Conservation (phyloP, 2,888 invertebrate genomes). For the Campoletis raptor region DNA sequence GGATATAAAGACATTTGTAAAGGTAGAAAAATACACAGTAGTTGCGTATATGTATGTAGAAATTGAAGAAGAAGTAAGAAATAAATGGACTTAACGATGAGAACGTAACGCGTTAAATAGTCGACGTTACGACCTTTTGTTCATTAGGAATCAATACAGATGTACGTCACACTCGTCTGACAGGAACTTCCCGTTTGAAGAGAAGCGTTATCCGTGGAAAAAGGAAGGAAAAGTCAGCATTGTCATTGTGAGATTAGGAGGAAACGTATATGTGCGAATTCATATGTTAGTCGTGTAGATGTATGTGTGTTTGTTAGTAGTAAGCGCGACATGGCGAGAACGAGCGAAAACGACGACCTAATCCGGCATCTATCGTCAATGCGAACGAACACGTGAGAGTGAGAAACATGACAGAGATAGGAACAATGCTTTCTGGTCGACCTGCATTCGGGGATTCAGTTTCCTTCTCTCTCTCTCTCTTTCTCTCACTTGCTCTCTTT, state of each 20-base stretch:
- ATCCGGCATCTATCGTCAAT: slow-evolving; percentile 62
- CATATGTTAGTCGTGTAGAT: background rate
- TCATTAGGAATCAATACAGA: background rate
- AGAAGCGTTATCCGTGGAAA: slow-evolving; percentile 40
- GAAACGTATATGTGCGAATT: slow-evolving; percentile 38
- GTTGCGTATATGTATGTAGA: background rate
- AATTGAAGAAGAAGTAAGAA: background rate
- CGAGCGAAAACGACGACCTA: slow-evolving; percentile 62
- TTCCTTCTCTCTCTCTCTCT: slow-evolving; percentile 58
- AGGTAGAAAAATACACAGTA: background rate
- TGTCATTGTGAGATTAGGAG: slow-evolving; percentile 61
- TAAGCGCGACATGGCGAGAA: slow-evolving; percentile 52
- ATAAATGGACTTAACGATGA: background rate
- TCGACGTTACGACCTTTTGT: slow-evolving; percentile 31
- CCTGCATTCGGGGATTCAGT: slow-evolving; percentile 69
- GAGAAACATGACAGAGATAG: slow-evolving; percentile 58
- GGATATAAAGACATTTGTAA: background rate
- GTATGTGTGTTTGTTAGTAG: slow-evolving; percentile 34
- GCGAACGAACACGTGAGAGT: slow-evolving; percentile 35
- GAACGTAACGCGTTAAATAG: slow-evolving; percentile 7
- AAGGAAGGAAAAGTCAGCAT: slow-evolving; percentile 57
- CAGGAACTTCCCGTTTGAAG: slow-evolving; percentile 47
- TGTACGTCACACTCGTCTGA: slow-evolving; percentile 9
- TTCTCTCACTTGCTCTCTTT: background rate
- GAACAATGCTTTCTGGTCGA: slow-evolving; percentile 69